These are phyloP conservation scores for Dicranocentrus wangi DNA, from an alignment of 2,888 invertebrate genomes.

Conservation along the genomic window DNA sequence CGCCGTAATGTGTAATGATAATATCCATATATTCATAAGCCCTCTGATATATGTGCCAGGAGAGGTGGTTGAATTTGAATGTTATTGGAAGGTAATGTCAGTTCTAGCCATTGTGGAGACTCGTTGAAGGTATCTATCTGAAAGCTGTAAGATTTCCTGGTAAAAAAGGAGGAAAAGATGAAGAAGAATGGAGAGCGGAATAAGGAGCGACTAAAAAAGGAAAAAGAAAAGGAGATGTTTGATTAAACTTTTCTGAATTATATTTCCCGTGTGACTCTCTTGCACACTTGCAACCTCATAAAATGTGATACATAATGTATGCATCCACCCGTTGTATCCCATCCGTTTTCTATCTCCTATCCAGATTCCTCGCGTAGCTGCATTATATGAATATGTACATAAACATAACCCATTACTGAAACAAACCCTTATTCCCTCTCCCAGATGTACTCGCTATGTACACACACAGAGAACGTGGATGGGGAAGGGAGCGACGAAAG, in stretches of 20 bases:
- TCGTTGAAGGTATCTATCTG: background rate
- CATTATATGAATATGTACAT: background rate
- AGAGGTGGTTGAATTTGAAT: no score
- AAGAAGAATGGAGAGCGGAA: slow-evolving; percentile 45
- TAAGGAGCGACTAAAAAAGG: slow-evolving; percentile 14
- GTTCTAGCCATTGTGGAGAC: slow-evolving; percentile 19
- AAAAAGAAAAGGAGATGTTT: slow-evolving; percentile 53
- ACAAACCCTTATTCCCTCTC: background rate
- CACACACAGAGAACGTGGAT: slow-evolving; percentile 15
- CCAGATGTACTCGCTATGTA: background rate
- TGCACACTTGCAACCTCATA: slow-evolving; percentile 65
- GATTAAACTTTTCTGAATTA: slow-evolving; percentile 65
- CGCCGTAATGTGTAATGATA: no score
- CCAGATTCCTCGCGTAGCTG: slow-evolving; percentile 10
- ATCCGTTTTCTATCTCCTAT: slow-evolving; percentile 52
- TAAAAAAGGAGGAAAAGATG: slow-evolving; percentile 32
- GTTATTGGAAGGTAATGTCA: slow-evolving; percentile 42
- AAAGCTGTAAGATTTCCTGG: slow-evolving; percentile 2
- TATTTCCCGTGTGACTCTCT: slow-evolving; percentile 64
- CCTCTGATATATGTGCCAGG: no score
- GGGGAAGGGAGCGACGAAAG: slow-evolving; percentile 23
- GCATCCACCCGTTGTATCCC: slow-evolving; percentile 56
- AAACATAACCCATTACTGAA: no score
- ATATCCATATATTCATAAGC: no score
- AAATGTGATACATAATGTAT: slow-evolving; percentile 65